Base-by-base conservation (phyloP, 2,113 vertebrate species). In the Theristicus caerulescens region DNA sequence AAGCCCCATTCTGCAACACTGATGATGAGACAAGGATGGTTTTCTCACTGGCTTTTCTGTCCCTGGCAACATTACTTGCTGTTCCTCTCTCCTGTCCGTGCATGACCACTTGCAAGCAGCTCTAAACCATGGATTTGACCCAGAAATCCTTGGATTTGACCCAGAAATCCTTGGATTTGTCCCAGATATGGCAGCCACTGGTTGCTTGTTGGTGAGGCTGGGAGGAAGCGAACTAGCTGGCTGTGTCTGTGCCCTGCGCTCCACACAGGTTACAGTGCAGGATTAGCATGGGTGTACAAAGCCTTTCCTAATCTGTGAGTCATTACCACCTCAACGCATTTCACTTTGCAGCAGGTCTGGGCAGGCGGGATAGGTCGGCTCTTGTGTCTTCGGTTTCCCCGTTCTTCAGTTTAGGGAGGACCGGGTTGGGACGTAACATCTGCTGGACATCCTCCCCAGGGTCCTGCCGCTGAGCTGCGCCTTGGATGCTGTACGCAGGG, bases 221-320 rank as follows among this genome's bases (percentile, higher is more conserved):
- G 40, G 66, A 88, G 54, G 32, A 52, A 91, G 42, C 2, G 4
- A 89, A 69, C 32, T 27, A 19, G 6, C 86, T 83, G 85, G 51
- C 69, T 77, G 40, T 46, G 32, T 51, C 86, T 84, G 58, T 6
- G 13, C 67, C 79, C 49, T 2, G 5, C 9, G 1, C 58, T 89
- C 66, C 0, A 0, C 46, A 19, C 82, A 88, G 82, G 86, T 59
- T 89, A 87, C 91, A 80, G 58, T 36, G 73, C 32, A 87, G 96
- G 97, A 97, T 97, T 97, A 97, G 55, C 62, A 95, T 13, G 46
- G 95, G 84, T 86, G 59, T 95, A 94, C 94, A 97, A 97, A 97
- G 86, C 86, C 82, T 51, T 91, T 93, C 71, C 91, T 97, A 95
- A 97, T 96, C 97, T 82, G 79, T 93, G 86, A 96, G 84, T 97